Percentiles rank a stretch among this genome's conserved stretches.
Conservation (phyloP, 2,113 vertebrate species). For the Beaufortia kweichowensis region DNA sequence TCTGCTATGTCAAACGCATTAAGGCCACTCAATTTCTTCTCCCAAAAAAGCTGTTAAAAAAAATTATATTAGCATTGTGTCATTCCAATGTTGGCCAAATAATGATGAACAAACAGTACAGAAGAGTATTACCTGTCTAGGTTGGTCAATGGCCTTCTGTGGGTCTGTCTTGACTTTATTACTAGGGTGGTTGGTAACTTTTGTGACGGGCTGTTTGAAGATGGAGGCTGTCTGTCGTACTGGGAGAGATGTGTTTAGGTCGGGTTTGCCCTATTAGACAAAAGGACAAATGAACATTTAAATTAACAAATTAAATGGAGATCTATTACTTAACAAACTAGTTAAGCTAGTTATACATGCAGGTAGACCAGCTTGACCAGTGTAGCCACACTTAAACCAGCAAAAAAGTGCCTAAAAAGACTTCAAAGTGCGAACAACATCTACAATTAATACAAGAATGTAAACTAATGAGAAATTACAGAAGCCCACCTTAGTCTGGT, state of each 20-base stretch:
- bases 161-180: conserved; percentile 99
- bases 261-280: conserved; percentile 86
- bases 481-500: conserved; percentile 84
- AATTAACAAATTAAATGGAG: background rate
- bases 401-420: background rate
- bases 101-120: background rate
- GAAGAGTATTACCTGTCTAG: conserved; percentile 81
- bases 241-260: conserved; percentile 93
- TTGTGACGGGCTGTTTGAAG: conserved; percentile 97
- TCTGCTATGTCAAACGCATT: conserved; percentile 97
- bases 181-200: conserved; percentile 97
- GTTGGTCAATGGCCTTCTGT: conserved; percentile 98
- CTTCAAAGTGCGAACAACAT: no score
- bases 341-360: background rate
- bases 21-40: conserved; percentile 94
- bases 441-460: no score
- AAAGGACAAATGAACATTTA: background rate
- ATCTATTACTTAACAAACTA: background rate
- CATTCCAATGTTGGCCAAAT: background rate
- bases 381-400: background rate
- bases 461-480: background rate
- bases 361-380: background rate
- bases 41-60: conserved; percentile 90
- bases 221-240: conserved; percentile 97
- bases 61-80: background rate